Percentiles rank a stretch among this genome's conserved stretches.
Conservation (phyloP, 2,797 vertebrate genomes). For the Coranthus polyacanthus region DNA sequence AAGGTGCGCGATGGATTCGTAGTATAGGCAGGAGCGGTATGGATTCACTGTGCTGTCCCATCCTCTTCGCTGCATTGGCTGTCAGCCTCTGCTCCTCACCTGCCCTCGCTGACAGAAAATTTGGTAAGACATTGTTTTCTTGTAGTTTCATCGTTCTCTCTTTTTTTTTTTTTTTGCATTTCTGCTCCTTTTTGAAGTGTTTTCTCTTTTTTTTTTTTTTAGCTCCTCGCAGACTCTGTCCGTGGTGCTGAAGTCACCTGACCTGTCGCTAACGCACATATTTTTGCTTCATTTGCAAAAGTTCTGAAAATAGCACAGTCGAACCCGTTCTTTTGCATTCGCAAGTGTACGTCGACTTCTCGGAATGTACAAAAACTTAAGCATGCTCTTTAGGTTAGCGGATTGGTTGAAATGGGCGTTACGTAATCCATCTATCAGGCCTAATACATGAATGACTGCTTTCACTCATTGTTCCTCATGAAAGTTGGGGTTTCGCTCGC, state of each 20-base stretch:
- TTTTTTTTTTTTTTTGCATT: background rate
- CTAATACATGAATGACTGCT: conserved; percentile 25
- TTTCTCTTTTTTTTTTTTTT: fast-evolving
- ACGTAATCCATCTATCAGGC: conserved; percentile 61
- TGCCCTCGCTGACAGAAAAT: conserved; percentile 77
- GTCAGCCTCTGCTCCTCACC: conserved; percentile 68
- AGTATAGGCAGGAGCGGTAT: conserved; percentile 71
- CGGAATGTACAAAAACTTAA: conserved; percentile 8
- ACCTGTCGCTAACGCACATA: background rate
- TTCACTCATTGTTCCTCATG: background rate
- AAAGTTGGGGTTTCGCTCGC: background rate
- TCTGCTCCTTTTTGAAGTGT: background rate
- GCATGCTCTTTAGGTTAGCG: conserved; percentile 6
- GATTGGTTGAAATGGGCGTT: conserved; percentile 41
- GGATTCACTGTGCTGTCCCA: conserved; percentile 73
- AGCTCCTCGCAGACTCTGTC: background rate
- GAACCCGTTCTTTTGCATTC: background rate
- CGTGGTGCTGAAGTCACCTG: conserved; percentile 16
- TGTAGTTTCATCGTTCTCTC: background rate
- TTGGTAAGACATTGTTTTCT: conserved; percentile 76
- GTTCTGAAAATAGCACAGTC: conserved; percentile 25
- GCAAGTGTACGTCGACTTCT: too few relatives aligned
- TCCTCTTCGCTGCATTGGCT: conserved; percentile 75
- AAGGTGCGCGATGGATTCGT: conserved; percentile 75
- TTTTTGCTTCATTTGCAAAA: conserved; percentile 41